phyloP scores from a whole-genome alignment of 2,797 vertebrate species.

The Mergus octosetaceus region DNA sequence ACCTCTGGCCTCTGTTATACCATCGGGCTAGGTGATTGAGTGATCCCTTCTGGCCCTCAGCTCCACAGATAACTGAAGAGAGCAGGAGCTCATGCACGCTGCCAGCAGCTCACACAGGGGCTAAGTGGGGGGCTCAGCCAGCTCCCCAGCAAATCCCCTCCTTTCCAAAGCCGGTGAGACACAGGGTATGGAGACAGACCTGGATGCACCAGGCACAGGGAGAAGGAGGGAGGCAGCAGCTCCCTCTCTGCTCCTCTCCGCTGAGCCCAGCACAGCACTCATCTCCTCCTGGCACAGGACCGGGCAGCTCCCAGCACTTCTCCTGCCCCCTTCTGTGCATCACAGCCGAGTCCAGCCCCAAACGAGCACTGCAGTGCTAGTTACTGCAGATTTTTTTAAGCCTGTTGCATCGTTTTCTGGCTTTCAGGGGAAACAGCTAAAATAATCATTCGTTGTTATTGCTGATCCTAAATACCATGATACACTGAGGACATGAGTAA shows the following conservation, averaged over 20 bases:
- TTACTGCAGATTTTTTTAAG: constrained; percentile 2
- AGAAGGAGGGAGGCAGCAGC: neutral
- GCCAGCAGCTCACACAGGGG: neutral
- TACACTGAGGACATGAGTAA: neutral
- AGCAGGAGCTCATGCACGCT: constrained; percentile 39
- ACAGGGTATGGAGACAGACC: neutral
- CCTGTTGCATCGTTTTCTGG: neutral
- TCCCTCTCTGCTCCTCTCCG: neutral
- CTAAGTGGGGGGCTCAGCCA: neutral
- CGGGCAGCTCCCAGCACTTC: neutral
- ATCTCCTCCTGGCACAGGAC: neutral
- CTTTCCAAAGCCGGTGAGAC: constrained; percentile 37
- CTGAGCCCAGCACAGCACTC: rapidly evolving
- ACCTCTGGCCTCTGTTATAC: neutral
- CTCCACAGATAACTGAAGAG: neutral
- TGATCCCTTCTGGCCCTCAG: neutral
- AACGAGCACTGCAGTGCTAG: neutral
- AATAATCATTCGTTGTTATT: neutral
- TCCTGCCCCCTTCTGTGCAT: rapidly evolving
- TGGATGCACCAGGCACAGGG: neutral
- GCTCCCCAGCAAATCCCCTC: neutral
- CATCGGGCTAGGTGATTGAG: neutral
- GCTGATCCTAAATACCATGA: neutral
- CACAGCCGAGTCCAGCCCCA: neutral
- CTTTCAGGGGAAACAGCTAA: constrained; percentile 1